Evolutionary conservation across 2,888 invertebrate genomes (phyloP).

Genomic region (Lacanobia wlatinum): DNA sequence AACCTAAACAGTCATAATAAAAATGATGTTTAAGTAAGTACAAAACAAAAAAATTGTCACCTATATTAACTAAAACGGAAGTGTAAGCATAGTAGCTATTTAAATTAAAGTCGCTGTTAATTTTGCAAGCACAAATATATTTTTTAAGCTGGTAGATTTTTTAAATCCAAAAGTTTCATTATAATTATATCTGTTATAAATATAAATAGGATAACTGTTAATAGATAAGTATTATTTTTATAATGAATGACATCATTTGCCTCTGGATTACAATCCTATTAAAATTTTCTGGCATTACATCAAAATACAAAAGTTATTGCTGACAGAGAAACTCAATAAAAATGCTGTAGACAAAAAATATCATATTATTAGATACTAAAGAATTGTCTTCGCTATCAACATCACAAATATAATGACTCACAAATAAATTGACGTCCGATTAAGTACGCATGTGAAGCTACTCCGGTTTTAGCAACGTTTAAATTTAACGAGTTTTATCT

Average conservation of each 20-base stretch:
- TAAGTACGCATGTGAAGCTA: constrained; percentile 65
- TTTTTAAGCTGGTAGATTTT: background rate
- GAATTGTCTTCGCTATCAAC: constrained; percentile 45
- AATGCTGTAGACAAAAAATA: constrained; percentile 24
- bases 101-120: background rate
- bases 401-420: constrained; percentile 53
- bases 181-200: background rate
- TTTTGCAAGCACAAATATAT: background rate
- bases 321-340: constrained; percentile 21
- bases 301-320: constrained; percentile 38
- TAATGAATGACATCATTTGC: background rate
- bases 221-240: background rate
- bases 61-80: too few relatives aligned
- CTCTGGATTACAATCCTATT: constrained; percentile 23
- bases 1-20: background rate
- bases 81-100: background rate
- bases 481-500: constrained; percentile 74
- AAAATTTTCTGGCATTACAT: constrained; percentile 57
- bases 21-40: background rate
- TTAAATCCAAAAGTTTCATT: background rate
- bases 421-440: constrained; percentile 66
- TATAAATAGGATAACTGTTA: background rate
- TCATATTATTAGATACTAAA: constrained; percentile 10
- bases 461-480: constrained; percentile 67
- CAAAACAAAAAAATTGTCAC: background rate